Percentiles rank a stretch among this genome's conserved stretches.
Evolutionary conservation across 2,113 vertebrate species (phyloP).

Genomic region (Spilogale gracilis): DNA sequence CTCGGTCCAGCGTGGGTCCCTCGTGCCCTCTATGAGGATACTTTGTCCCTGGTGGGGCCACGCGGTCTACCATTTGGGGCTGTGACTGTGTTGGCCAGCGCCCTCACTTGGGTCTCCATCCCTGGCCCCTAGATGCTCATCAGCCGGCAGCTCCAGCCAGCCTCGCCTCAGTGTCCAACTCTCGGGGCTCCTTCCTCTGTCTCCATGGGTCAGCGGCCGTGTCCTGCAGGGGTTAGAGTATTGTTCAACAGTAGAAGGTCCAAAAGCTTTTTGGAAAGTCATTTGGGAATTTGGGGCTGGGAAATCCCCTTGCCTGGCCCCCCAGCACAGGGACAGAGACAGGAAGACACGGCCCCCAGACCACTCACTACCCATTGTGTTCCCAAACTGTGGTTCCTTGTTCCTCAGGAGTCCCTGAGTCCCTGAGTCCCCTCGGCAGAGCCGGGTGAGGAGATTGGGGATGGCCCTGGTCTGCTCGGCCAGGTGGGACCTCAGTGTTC

Average conservation of each 20-base stretch:
- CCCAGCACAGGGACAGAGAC: background rate
- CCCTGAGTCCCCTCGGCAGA: background rate
- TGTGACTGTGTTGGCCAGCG: background rate
- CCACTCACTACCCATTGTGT: fast-evolving
- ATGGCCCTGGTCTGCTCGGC: background rate
- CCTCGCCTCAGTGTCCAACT: fast-evolving
- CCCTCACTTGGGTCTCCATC: background rate
- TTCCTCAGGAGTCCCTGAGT: background rate
- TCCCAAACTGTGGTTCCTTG: background rate
- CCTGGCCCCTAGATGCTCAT: background rate
- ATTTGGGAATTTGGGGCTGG: background rate
- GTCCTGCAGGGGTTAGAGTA: background rate
- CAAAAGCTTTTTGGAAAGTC: background rate
- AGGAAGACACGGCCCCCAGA: background rate
- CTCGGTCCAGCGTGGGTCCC: background rate
- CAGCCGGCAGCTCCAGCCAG: background rate
- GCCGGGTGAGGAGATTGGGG: background rate
- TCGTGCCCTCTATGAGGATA: background rate
- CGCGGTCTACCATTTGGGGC: background rate
- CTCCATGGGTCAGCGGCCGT: background rate
- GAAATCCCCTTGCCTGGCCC: background rate
- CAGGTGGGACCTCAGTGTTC: background rate
- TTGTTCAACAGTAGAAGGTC: background rate
- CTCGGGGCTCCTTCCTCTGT: background rate
- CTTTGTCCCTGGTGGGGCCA: fast-evolving